Base-by-base conservation (phyloP, 2,888 invertebrate species). In the Rotaria sp. region DNA sequence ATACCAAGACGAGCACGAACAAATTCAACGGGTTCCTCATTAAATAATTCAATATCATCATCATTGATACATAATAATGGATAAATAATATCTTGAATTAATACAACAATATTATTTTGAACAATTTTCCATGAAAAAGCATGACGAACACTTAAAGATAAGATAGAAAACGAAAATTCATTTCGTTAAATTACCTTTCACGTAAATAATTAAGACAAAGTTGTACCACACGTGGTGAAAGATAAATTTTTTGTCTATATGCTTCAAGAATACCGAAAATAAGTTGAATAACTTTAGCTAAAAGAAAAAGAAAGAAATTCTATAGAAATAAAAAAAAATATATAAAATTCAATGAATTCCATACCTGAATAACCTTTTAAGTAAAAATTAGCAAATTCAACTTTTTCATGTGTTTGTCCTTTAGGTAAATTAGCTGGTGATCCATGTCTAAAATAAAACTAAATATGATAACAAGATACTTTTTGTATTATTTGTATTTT, bases 61-160 rank as follows among this genome's bases (percentile, higher is more conserved):
- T 96, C 95, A 8, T 95, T 95, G 92, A 97, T 96, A 86, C 96
- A 97, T 94, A 99, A 94, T 87, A 99, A 93, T 0, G 98, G 98
- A 91, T 97, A 99, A 85, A 99, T 93, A 52, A 99, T 95, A 90
- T 97, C 96, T 91, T 96, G 95, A 89, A 98, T 94, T 88, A 99
- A 95, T 52, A 90, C 91, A 89, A 94, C 94, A 94, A 97, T 96
- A 91, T 99, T 96, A 11, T 95, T 96, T 91, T 98, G 97, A 89
- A 99, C 93, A 89, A 96, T 94, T 91, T 96, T 96, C 98, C 98
- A 99, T 18, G 87, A 85, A 52, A 87, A 86, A 30, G 86, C 86
- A 13, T 75, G 86, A 24, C 84, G 84, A 45, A 85, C 86, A 67
- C 52, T 85, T 30, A 86, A 86, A 74, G 45, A 48, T 24, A 84